A percentile compares a stretch with the other conserved stretches of the same genome.
phyloP scores from a whole-genome alignment of 64 coral and sea anemone genomes.

The Stichodactyla helianthus region DNA sequence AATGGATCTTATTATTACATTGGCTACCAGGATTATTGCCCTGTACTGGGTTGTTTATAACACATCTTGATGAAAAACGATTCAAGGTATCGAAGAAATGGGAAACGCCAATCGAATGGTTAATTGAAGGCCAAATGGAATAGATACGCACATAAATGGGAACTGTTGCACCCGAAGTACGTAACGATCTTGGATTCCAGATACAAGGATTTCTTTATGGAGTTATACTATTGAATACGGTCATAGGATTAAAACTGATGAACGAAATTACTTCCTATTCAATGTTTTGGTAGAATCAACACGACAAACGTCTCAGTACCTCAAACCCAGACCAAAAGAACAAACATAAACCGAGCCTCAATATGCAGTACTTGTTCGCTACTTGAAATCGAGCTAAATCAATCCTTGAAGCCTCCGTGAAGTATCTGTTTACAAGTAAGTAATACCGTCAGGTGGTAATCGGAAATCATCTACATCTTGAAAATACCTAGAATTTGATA shows the following conservation, averaged over 20 bases:
- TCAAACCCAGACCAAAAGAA: background rate
- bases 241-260: background rate
- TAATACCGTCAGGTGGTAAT: background rate
- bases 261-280: background rate
- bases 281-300: background rate
- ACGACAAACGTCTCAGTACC: background rate
- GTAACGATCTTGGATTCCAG: too few species aligned
- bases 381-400: background rate
- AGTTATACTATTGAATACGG: background rate
- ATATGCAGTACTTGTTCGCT: background rate
- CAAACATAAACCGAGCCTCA: background rate
- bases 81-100: too few species aligned
- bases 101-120: too few species aligned
- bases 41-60: background rate
- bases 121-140: too few species aligned
- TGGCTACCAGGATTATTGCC: background rate
- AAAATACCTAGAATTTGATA: conserved; percentile 3
- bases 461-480: background rate
- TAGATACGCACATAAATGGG: too few species aligned
- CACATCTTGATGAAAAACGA: background rate
- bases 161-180: too few species aligned
- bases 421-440: background rate
- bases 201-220: background rate
- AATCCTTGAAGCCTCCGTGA: background rate
- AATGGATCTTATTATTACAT: conserved; percentile 6